Percentiles rank a stretch among this genome's conserved stretches.
Conservation (phyloP, 2,113 vertebrate species). For the Centropus unirufus region DNA sequence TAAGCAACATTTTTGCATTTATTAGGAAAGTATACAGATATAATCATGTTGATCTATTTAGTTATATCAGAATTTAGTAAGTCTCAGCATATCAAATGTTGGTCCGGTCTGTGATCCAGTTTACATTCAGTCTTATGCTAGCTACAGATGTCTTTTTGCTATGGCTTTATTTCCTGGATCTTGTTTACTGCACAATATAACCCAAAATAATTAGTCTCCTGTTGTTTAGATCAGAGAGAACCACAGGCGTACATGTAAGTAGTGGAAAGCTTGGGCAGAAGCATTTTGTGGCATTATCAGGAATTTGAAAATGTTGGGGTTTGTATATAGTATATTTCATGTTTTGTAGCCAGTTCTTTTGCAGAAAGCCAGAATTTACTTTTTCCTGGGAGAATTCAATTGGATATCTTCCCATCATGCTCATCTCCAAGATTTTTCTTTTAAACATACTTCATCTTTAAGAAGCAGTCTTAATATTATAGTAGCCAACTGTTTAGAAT, state of each 20-base stretch:
- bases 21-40: neutral
- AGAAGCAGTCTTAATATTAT: neutral
- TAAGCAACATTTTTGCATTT: neutral
- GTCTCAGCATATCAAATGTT: neutral
- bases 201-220: neutral
- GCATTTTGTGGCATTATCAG: neutral
- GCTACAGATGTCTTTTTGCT: neutral
- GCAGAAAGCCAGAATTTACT: neutral
- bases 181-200: neutral
- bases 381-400: neutral
- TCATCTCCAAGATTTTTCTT: neutral
- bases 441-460: neutral
- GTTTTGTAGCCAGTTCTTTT: neutral
- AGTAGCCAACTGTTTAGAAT: neutral
- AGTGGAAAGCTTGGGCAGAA: neutral
- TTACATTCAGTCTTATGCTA: neutral
- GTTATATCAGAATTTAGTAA: neutral
- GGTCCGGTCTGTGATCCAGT: neutral
- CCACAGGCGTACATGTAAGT: neutral
- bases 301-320: neutral
- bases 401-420: neutral
- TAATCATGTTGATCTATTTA: neutral
- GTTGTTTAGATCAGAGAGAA: neutral
- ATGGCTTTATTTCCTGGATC: neutral
- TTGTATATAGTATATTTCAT: neutral